Conservation (phyloP, 2,888 invertebrate species). For the Ligdia adustata region DNA sequence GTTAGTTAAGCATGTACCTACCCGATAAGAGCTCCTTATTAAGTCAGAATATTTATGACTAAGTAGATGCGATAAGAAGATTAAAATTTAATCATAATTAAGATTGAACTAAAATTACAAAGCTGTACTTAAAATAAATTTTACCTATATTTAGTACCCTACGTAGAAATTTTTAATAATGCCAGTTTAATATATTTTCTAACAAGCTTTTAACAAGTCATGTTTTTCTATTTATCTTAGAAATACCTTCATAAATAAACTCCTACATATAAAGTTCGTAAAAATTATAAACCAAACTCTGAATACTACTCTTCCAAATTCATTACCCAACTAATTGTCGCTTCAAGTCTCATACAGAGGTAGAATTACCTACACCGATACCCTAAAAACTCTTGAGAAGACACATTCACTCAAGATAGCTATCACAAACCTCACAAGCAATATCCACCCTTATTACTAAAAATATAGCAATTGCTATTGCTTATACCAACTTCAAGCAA, state of each 20-base stretch:
- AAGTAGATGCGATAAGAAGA: conserved; percentile 7
- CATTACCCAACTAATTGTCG: conserved; percentile 3
- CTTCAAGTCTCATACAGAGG: conserved; percentile 22
- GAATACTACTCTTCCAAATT: conserved; percentile 4
- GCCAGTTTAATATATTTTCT: too few relatives aligned
- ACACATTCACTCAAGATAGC: conserved; percentile 47
- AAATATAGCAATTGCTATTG: conserved; percentile 53
- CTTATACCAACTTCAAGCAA: conserved; percentile 55
- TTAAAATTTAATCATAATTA: conserved; percentile 4
- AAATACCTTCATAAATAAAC: too few relatives aligned
- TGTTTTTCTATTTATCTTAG: too few relatives aligned
- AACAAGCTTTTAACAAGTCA: too few relatives aligned
- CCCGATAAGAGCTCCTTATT: background rate
- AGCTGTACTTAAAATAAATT: background rate
- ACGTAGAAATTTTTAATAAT: too few relatives aligned
- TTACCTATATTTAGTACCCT: conserved; percentile 3
- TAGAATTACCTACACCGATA: conserved; percentile 35
- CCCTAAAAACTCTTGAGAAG: conserved; percentile 57
- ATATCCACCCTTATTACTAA: conserved; percentile 48
- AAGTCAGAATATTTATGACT: conserved; percentile 2
- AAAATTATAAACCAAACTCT: too few relatives aligned
- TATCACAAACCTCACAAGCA: conserved; percentile 52
- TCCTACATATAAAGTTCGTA: too few relatives aligned
- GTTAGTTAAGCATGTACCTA: too few relatives aligned
- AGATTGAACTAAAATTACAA: background rate